These are phyloP conservation scores for Protaetia brevitarsis DNA, from an alignment of 1,140 invertebrate genomes.

Conservation along the genomic window DNA sequence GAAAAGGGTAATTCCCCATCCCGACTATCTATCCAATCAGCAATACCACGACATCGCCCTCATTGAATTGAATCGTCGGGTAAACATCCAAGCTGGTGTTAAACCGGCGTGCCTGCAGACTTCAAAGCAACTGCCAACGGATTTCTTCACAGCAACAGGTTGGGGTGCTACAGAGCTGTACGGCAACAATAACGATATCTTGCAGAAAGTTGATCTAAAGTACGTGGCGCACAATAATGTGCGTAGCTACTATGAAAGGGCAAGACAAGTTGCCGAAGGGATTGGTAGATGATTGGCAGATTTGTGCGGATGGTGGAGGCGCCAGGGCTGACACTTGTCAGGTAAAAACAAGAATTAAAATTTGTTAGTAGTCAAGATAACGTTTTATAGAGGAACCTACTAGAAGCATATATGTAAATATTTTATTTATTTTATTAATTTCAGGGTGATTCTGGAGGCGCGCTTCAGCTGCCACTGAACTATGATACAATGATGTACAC, in stretches of 20 bases:
- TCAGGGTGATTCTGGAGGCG: slow-evolving; percentile 24
- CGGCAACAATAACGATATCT: neutral
- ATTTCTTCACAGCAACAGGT: neutral
- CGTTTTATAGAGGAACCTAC: slow-evolving; percentile 35
- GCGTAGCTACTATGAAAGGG: neutral
- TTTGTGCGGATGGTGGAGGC: slow-evolving; percentile 35
- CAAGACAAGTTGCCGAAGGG: neutral
- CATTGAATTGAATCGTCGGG: neutral
- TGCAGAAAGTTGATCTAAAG: neutral
- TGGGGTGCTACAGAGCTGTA: neutral
- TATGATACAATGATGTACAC: neutral
- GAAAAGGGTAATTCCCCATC: too few species aligned
- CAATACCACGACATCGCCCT: neutral
- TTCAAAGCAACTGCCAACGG: neutral
- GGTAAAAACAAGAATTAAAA: too few species aligned
- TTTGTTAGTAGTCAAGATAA: slow-evolving; percentile 31
- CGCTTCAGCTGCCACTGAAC: slow-evolving; percentile 11
- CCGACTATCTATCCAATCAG: neutral
- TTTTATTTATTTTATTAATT: neutral
- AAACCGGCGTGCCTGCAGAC: neutral
- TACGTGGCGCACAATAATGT: neutral
- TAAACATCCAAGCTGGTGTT: neutral
- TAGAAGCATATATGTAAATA: neutral
- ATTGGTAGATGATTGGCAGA: slow-evolving; percentile 27
- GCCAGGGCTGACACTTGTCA: too few species aligned